A percentile compares a stretch with the other conserved stretches of the same genome.
Evolutionary conservation across 1,140 invertebrate genomes (phyloP).

Genomic region (Heterodera carotae): DNA sequence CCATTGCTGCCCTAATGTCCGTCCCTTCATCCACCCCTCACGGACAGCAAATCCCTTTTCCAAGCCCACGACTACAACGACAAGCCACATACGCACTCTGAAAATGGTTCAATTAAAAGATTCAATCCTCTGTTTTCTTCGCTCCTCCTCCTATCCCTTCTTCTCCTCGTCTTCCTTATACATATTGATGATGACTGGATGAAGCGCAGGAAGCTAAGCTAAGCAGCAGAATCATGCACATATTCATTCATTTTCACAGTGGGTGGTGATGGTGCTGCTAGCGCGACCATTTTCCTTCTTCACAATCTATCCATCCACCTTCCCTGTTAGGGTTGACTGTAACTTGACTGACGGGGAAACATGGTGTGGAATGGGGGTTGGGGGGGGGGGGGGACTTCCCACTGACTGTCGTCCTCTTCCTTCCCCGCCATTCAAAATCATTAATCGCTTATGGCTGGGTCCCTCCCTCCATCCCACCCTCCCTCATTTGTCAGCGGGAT

Average conservation of each 20-base stretch:
- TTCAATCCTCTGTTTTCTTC: background rate
- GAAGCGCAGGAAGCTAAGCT: background rate
- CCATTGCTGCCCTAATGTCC: background rate
- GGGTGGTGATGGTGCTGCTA: background rate
- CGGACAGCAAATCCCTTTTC: background rate
- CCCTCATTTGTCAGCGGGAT: background rate
- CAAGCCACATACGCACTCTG: background rate
- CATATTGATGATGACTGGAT: background rate
- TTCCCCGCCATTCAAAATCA: background rate
- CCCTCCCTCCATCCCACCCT: background rate
- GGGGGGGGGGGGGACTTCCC: background rate
- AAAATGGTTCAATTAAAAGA: slow-evolving; percentile 2
- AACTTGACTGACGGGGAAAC: background rate
- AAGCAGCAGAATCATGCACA: background rate
- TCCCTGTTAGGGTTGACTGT: background rate
- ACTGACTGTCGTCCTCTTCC: background rate
- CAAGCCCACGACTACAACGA: background rate
- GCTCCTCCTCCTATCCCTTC: background rate
- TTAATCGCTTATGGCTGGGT: background rate
- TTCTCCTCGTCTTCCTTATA: background rate
- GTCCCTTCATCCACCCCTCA: background rate
- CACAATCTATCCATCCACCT: background rate
- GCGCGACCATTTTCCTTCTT: background rate
- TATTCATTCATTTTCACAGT: background rate
- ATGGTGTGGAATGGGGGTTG: background rate